Base-by-base conservation (phyloP, 1,140 invertebrate genomes). In the Drosophila santomea region DNA sequence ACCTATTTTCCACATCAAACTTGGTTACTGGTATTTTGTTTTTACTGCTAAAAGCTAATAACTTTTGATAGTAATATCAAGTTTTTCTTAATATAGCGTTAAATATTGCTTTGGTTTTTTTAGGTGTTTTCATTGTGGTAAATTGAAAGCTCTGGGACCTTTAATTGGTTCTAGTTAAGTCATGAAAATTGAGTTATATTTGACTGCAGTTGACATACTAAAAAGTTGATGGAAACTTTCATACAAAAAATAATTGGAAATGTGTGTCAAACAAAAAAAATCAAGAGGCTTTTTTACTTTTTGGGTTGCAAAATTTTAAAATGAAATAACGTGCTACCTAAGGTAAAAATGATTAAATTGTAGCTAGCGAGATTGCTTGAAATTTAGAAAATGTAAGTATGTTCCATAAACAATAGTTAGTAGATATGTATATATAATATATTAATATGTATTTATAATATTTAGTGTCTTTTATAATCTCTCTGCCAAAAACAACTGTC, bases 11-110 rank as follows among this genome's bases (percentile, higher is more conserved):
- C 38, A 12, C 28, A 38, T 39, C 28, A 23, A n/a, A 44, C 51
- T 47, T 38, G 25, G 32, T 32, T 0, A 32, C 2, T 10, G 32
- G 8, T 32, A 3, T 8, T 10, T 14, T 2, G 1, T 17, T 32
- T 51, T 32, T 32, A 32, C 1, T 8, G 8, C 32, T 32, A 8
- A 32, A 32, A 17, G 58, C 12, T 15, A 12, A 60, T 17, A 3
- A 32, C 38, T 35, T 47, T 35, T 25, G 14, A 43, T 12, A 15
- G 39, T 39, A 69, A 41, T 57, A 47, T 71, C 17, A 35, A 20
- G n/a, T 48, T 48, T 71, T 50, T 35, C 43, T 69, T 41, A 48
- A 57, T 71, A 48, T 48, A n/a, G 32, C 8, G 64, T 43, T 36
- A 7, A 35, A 69, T 32, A 25, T 23, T 35, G 28, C 39, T 35